Base-by-base conservation (phyloP, 2,113 vertebrate genomes). In the Morone saxatilis region DNA sequence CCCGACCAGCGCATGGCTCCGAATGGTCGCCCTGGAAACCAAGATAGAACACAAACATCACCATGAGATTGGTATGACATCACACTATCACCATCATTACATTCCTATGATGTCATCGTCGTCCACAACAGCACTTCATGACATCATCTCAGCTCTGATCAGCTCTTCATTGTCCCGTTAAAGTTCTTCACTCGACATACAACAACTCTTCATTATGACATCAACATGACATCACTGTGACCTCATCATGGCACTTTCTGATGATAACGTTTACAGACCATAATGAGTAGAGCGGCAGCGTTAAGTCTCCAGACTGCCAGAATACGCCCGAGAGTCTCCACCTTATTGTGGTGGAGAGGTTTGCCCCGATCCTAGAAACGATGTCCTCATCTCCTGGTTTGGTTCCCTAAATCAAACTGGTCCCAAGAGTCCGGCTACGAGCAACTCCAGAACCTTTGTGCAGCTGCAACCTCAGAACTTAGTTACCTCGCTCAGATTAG, bases 1-100 rank as follows among this genome's bases (percentile, higher is more conserved):
- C 96, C 82, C 94, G 94, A 78, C 96, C 96, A 3, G 66, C 90
- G 50, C 97, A 97, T 0, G 65, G 92, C 73, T 92, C 91, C 4
- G 20, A 47, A 2, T 40, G 72, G 38, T 92, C 82, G 4, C 90
- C 94, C 95, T 95, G 87, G 59, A 92, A 86, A 87, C 50, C 47
- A 69, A 60, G 11, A 70, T 0, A 71, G 11, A 67, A 68, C n/a
- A 68, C 36, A 60, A 16, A 19, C 40, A 76, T 76, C 61, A 83
- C 2, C 5, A 19, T 62, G 47, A 71, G 20, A 25, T 57, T 41
- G 2, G 4, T 0, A 10, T 47, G 16, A 83, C 60, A 48, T 81
- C 73, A 74, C 4, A 13, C 0, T 31, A 5, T 20, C 61, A 19
- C 22, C 19, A 50, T 4, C 14, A 19, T 41, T 1, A 54, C 40